Conservation (phyloP, 2,113 vertebrate genomes). For the Herpailurus yagouaroundi region DNA sequence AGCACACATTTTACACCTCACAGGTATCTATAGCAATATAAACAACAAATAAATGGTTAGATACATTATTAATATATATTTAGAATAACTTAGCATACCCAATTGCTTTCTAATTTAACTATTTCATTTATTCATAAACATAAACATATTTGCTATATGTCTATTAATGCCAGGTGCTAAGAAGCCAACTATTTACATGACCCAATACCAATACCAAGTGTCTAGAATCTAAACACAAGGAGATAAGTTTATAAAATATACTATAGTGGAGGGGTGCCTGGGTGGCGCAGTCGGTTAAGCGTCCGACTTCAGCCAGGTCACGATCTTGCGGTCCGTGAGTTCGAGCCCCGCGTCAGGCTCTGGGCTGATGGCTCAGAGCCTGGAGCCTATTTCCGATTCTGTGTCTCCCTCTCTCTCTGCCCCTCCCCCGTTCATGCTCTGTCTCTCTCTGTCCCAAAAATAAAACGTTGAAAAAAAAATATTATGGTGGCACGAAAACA, state of each 20-base stretch:
- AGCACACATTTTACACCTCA: neutral
- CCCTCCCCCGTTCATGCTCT: no score
- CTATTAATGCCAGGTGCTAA: neutral
- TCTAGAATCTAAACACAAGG: neutral
- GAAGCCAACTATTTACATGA: neutral
- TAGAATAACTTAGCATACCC: neutral
- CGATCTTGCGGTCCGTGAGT: no score
- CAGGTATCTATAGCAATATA: neutral
- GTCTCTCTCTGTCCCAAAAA: no score
- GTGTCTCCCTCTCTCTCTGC: no score
- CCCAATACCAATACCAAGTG: neutral
- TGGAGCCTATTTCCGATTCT: no score
- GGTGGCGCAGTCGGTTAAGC: no score
- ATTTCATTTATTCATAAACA: neutral
- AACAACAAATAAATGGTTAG: neutral
- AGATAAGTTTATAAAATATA: neutral
- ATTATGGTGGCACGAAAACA: neutral
- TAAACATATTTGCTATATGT: neutral
- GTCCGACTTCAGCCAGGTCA: no score
- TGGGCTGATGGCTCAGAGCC: no score
- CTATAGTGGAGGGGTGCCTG: neutral
- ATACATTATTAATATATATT: neutral
- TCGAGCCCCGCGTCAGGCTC: no score
- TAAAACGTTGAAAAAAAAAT: no score
- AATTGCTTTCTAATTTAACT: neutral